Base-by-base conservation (phyloP, 1,140 invertebrate genomes). In the Carposina sasakii region DNA sequence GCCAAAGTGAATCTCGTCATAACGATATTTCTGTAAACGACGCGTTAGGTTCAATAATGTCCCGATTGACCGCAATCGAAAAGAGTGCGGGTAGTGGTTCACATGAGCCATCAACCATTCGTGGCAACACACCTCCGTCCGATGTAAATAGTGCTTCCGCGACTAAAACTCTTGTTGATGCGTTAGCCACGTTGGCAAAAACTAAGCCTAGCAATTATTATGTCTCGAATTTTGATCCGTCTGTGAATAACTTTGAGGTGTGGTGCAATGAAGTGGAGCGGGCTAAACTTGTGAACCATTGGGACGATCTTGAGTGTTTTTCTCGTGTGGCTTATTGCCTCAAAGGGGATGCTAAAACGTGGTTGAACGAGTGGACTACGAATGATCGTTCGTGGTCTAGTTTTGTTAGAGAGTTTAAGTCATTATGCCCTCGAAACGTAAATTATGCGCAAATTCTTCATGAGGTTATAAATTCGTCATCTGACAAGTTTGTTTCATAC, bases 211-310 rank as follows among this genome's bases (percentile, higher is more conserved):
- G n/a, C n/a, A n/a, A n/a, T n/a, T n/a, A n/a, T n/a, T n/a, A n/a
- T n/a, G n/a, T n/a, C n/a, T n/a, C n/a, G n/a, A n/a, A n/a, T n/a
- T n/a, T n/a, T n/a, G n/a, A n/a, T n/a, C n/a, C n/a, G n/a, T n/a
- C n/a, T n/a, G n/a, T 45, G 10, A 45, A 33, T 22, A 21, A 34
- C 28, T 17, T 31, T 30, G 15, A 34, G 22, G 26, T 30, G n/a
- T 45, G 43, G 43, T 45, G 43, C 34, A 30, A 45, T 17, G 43
- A 45, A 22, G 28, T 45, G 2, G 43, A 45, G 19, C 8, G 26
- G 2, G 43, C 43, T n/a, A 16, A 30, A 9, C 21, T 19, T 6
- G 5, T 16, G 28, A 45, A 45, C 30, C 9, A 21, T 3, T 45
- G 43, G 43, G 28, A 19, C 17, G 43, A 45, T 17, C 19, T 12